Conservation (phyloP, 2,888 invertebrate genomes). For the Incurvaria masculella region DNA sequence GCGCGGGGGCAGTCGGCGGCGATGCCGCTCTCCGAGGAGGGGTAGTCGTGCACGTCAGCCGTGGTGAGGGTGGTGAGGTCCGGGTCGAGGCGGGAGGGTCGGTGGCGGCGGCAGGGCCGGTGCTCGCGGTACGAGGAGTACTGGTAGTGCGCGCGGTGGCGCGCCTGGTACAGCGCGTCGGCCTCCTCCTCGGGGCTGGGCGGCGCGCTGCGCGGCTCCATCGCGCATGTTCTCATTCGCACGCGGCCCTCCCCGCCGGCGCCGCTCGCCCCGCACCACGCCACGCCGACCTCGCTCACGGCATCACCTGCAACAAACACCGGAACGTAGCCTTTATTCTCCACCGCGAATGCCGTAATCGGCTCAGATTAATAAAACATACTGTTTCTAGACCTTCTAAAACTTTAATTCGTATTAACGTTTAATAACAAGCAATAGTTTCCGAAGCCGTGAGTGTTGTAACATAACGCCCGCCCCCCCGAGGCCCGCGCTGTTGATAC, state of each 20-base stretch:
- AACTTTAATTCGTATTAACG: too few species aligned
- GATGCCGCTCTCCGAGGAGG: conserved; percentile 53
- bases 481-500: neutral
- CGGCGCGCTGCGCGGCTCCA: conserved; percentile 58
- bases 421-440: too few species aligned
- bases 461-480: neutral
- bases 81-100: conserved; percentile 48
- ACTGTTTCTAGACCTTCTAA: too few species aligned
- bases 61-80: conserved; percentile 31
- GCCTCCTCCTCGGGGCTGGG: conserved; percentile 55
- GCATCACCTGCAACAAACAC: neutral
- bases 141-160: conserved; percentile 57
- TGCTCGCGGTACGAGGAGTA: conserved; percentile 47
- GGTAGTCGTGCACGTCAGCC: conserved; percentile 52
- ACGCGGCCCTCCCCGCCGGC: neutral
- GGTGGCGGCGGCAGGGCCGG: conserved; percentile 39
- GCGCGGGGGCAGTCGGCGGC: conserved; percentile 47
- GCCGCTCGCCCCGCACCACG: neutral
- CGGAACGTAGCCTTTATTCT: neutral
- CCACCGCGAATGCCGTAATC: neutral
- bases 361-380: too few species aligned
- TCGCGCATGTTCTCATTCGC: conserved; percentile 49
- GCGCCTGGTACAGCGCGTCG: conserved; percentile 68
- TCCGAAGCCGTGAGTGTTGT: too few species aligned
- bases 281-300: neutral